phyloP scores from a whole-genome alignment of 2,888 invertebrate species.

The Pyrochroa serraticornis region DNA sequence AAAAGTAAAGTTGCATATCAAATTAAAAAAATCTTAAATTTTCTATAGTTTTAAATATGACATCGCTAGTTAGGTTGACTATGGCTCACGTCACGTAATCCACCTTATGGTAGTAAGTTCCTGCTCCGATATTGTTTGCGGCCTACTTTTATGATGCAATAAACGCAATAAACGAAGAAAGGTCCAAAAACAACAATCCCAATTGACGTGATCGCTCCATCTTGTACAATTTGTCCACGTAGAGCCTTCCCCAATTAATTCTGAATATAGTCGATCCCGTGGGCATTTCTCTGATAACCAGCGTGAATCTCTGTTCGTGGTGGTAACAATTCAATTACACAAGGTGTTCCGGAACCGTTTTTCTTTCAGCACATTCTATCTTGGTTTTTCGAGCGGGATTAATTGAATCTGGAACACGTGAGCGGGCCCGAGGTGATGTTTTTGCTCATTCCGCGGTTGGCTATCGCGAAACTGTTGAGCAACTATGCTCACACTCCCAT shows the following conservation, averaged over 20 bases:
- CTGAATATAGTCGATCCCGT: background rate
- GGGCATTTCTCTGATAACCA: conserved; percentile 11
- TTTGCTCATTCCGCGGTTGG: background rate
- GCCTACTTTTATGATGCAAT: background rate
- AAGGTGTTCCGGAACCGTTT: conserved; percentile 19
- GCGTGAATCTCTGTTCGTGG: conserved; percentile 14
- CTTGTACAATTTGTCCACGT: background rate
- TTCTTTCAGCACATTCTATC: conserved; percentile 21
- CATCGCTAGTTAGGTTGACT: too few species aligned
- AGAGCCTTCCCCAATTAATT: background rate
- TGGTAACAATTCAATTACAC: conserved; percentile 34
- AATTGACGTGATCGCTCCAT: background rate
- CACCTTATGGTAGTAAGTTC: too few species aligned
- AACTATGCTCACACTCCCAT: conserved; percentile 10
- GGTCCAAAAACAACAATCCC: background rate
- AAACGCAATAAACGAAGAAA: background rate
- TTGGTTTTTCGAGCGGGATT: conserved; percentile 26
- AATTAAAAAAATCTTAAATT: too few species aligned
- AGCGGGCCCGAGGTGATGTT: conserved; percentile 13
- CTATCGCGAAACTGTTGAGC: conserved; percentile 4
- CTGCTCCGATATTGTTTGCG: too few species aligned
- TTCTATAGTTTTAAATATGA: too few species aligned
- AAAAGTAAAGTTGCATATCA: too few species aligned
- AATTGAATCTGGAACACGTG: conserved; percentile 31
- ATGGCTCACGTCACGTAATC: too few species aligned